These are phyloP conservation scores for Acromyrmex echinatior DNA, from an alignment of 1,140 invertebrate species.

Conservation along the genomic window DNA sequence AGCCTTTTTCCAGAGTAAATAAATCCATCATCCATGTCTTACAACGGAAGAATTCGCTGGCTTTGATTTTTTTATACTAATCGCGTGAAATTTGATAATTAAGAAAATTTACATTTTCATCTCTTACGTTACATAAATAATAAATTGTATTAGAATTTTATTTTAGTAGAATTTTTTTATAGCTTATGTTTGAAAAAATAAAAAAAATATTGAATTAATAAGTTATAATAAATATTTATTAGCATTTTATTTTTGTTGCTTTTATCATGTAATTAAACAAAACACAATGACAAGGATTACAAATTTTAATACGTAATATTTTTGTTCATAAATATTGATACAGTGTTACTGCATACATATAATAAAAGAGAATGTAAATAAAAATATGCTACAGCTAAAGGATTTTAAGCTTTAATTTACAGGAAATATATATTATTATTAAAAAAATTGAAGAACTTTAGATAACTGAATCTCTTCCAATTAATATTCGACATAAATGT, in stretches of 20 bases:
- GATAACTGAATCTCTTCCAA: not conserved
- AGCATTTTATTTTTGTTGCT: not conserved
- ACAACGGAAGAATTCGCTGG: not conserved
- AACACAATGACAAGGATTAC: not conserved
- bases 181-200: not conserved
- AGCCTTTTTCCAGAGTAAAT: slow-evolving; percentile 36
- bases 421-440: not conserved
- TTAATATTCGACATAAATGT: not conserved
- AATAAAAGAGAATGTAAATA: not conserved
- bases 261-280: not conserved
- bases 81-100: slow-evolving; percentile 13
- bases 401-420: not conserved
- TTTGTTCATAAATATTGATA: not conserved
- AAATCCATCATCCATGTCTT: slow-evolving; percentile 39
- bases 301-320: not conserved
- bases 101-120: slow-evolving; percentile 1
- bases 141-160: not conserved
- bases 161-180: not conserved
- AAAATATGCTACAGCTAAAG: not conserved
- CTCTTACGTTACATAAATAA: not conserved
- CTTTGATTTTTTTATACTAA: slow-evolving; percentile 33
- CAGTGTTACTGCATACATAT: not conserved
- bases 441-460: not conserved
- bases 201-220: not conserved
- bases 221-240: not conserved